Evolutionary conservation across 2,797 vertebrate genomes (phyloP).

Genomic region (Syngnathus rostellatus): DNA sequence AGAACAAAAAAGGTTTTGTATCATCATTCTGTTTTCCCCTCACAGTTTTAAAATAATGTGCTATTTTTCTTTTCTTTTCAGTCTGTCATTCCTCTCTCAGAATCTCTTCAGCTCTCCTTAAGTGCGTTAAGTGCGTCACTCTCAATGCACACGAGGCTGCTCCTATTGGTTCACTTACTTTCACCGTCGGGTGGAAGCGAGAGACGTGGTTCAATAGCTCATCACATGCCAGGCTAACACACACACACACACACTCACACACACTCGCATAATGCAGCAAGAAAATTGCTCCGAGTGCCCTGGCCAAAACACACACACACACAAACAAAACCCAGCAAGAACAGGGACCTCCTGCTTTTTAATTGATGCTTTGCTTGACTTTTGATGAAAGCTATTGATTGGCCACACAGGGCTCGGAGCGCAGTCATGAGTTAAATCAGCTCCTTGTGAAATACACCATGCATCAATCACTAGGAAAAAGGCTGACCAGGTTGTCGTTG

Average conservation of each 20-base stretch:
- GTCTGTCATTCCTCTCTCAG: neutral
- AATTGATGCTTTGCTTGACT: slow-evolving; percentile 62
- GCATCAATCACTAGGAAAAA: slow-evolving; percentile 40
- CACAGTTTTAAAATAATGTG: neutral
- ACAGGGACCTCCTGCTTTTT: slow-evolving; percentile 49
- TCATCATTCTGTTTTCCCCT: neutral
- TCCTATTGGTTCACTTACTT: neutral
- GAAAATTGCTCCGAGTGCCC: slow-evolving; percentile 47
- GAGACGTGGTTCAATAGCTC: slow-evolving; percentile 51
- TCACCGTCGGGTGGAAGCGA: slow-evolving; percentile 32
- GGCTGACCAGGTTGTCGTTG: slow-evolving; percentile 15
- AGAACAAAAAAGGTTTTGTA: neutral
- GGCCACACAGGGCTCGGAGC: slow-evolving; percentile 48
- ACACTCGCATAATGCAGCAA: slow-evolving; percentile 37
- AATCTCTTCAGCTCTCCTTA: neutral
- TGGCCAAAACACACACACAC: neutral
- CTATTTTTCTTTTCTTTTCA: neutral
- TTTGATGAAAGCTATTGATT: slow-evolving; percentile 64
- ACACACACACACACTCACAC: neutral
- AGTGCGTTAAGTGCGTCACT: neutral
- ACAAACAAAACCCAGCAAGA: slow-evolving; percentile 8
- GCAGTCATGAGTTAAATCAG: slow-evolving; percentile 39
- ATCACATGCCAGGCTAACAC: slow-evolving; percentile 35
- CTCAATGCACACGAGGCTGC: neutral
- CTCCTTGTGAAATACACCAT: slow-evolving; percentile 38